phyloP scores from a whole-genome alignment of 2,797 vertebrate genomes.

The Bufotes viridis region DNA sequence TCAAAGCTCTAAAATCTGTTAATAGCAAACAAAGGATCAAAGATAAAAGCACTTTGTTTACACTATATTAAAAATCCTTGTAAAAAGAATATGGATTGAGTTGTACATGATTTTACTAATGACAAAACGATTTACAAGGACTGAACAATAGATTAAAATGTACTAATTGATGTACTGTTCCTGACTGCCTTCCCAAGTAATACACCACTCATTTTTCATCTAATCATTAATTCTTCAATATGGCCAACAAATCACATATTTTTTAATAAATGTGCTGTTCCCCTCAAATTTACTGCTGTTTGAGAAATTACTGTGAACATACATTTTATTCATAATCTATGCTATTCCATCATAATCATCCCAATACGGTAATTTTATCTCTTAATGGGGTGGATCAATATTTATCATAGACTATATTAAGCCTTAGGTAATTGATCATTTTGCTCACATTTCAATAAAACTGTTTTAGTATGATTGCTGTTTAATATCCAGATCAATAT shows the following conservation, averaged over 20 bases:
- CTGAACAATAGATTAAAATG: constrained; percentile 30
- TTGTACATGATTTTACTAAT: constrained; percentile 19
- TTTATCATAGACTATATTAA: constrained; percentile 55
- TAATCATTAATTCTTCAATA: constrained; percentile 19
- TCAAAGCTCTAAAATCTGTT: constrained; percentile 2
- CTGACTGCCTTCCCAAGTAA: constrained; percentile 16
- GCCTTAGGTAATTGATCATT: constrained; percentile 49
- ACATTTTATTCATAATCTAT: constrained; percentile 47
- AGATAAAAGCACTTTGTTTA: not conserved
- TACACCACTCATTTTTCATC: constrained; percentile 32
- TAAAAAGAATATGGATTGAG: not conserved
- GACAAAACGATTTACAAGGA: constrained; percentile 32
- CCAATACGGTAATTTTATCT: constrained; percentile 50
- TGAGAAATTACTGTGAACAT: constrained; percentile 35
- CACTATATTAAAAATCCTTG: constrained; percentile 12
- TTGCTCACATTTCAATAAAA: constrained; percentile 58
- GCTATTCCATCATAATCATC: constrained; percentile 51
- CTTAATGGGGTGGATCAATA: constrained; percentile 54
- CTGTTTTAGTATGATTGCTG: constrained; percentile 57
- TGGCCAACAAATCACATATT: constrained; percentile 25
- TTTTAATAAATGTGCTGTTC: constrained; percentile 8
- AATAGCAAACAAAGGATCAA: not conserved
- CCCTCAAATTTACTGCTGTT: constrained; percentile 21
- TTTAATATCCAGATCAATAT: constrained; percentile 56
- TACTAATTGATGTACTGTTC: constrained; percentile 24